These are phyloP conservation scores for Drosophila neonasuta DNA, from an alignment of 2,888 invertebrate genomes.

Conservation along the genomic window DNA sequence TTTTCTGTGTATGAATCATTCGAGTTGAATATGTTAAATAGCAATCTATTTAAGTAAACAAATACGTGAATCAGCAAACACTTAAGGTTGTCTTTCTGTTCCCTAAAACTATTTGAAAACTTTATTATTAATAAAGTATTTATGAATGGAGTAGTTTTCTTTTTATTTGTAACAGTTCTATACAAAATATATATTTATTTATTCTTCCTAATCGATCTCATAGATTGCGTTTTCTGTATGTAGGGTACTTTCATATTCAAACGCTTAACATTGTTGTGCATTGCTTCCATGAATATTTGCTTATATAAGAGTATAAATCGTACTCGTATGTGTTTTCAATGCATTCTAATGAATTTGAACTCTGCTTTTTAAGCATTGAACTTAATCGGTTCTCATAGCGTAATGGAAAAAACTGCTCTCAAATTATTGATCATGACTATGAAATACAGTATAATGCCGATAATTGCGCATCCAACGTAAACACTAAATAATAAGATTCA, in stretches of 20 bases:
- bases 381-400: background rate
- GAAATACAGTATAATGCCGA: too few species aligned
- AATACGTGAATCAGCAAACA: background rate
- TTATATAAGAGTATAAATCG: background rate
- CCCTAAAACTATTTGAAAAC: too few species aligned
- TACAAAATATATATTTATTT: background rate
- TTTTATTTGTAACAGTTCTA: background rate
- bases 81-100: too few species aligned
- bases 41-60: too few species aligned
- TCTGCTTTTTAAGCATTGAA: slow-evolving; percentile 1
- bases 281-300: background rate
- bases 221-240: background rate
- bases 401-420: background rate
- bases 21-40: background rate
- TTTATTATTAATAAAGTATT: too few species aligned
- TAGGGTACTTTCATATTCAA: slow-evolving; percentile 10
- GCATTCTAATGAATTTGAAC: slow-evolving; percentile 14
- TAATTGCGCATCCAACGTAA: too few species aligned
- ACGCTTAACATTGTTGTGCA: background rate
- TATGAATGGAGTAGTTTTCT: too few species aligned
- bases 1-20: too few species aligned
- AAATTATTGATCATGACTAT: slow-evolving; percentile 35
- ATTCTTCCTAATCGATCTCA: background rate
- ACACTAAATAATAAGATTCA: too few species aligned
- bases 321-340: slow-evolving; percentile 2